Base-by-base conservation (phyloP, 2,888 invertebrate species). In the Cryptosula pallasiana region DNA sequence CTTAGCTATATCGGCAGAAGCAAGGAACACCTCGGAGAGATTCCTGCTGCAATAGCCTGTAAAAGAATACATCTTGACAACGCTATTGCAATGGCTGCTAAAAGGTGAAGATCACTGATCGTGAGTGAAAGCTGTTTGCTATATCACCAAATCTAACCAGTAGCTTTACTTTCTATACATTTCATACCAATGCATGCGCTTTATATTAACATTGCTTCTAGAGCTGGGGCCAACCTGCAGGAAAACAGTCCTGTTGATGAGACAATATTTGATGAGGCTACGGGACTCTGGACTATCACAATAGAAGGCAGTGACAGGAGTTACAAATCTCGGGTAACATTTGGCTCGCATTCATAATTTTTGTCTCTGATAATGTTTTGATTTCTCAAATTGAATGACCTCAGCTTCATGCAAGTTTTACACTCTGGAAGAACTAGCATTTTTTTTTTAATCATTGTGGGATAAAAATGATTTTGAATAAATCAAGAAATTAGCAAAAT, bases 11-110 rank as follows among this genome's bases (percentile, higher is more conserved):
- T 80, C 32, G 79, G 80, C 0, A 73, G 77, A 9, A 80, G 79
- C 74, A 78, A 79, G 73, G 78, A 79, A 55, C 76, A 76, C 20
- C 75, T 78, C 5, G 79, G 79, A 16, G 76, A 78, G 23, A 75
- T 79, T 23, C 80, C 80, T 9, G 80, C 79, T n/a, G 80, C 80
- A 32, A 75, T 80, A 23, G 80, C 80, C 13, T 79, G 79, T 74
- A 80, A 80, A 74, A 73, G 80, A 34, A 76, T 77, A 5, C 76
- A 78, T 36, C 76, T 80, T 23, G 80, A 80, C 71, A 78, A 80
- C 32, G 78, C 78, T 36, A 78, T 80, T 71, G 80, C 80, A 45
- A 79, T 74, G 78, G 77, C 77, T 69, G 80, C 79, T 20, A 78
- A 79, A 73, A 76, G 77, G 80, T 80, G 72, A n/a, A n/a, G n/a